Conservation (phyloP, 1,140 invertebrate species). For the Lepidurus apus region DNA sequence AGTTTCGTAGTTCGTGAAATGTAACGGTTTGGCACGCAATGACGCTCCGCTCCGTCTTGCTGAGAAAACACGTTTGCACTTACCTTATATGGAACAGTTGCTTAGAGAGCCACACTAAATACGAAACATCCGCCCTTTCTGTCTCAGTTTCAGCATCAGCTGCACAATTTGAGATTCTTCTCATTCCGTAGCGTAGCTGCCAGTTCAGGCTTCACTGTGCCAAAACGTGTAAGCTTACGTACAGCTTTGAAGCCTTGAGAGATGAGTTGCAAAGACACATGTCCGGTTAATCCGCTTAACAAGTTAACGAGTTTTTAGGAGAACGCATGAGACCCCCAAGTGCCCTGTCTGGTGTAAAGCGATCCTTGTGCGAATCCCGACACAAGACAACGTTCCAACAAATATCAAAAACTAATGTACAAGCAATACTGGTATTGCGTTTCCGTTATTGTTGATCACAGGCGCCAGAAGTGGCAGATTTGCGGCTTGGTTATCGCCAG, state of each 20-base stretch:
- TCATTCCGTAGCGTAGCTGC: neutral
- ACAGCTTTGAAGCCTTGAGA: neutral
- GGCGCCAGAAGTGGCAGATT: neutral
- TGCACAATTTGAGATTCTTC: constrained; percentile 16
- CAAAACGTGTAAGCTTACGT: neutral
- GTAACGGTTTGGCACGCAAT: neutral
- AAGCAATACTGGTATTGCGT: too few relatives aligned
- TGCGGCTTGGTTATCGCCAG: neutral
- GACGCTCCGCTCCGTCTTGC: neutral
- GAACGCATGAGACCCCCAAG: constrained; percentile 1
- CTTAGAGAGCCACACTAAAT: neutral
- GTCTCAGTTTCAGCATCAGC: constrained; percentile 21
- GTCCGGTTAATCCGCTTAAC: neutral
- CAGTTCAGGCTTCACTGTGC: neutral
- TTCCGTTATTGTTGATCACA: neutral
- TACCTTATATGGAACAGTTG: neutral
- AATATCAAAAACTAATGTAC: too few relatives aligned
- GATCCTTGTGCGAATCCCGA: neutral
- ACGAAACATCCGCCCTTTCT: constrained; percentile 17
- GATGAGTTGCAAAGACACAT: constrained; percentile 1
- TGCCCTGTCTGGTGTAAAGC: constrained; percentile 2
- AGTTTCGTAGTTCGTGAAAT: neutral
- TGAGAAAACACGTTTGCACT: neutral
- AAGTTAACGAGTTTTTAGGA: neutral
- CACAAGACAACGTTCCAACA: too few relatives aligned